phyloP scores from a whole-genome alignment of 2,797 vertebrate genomes.

The Phyllotis vaccarum region DNA sequence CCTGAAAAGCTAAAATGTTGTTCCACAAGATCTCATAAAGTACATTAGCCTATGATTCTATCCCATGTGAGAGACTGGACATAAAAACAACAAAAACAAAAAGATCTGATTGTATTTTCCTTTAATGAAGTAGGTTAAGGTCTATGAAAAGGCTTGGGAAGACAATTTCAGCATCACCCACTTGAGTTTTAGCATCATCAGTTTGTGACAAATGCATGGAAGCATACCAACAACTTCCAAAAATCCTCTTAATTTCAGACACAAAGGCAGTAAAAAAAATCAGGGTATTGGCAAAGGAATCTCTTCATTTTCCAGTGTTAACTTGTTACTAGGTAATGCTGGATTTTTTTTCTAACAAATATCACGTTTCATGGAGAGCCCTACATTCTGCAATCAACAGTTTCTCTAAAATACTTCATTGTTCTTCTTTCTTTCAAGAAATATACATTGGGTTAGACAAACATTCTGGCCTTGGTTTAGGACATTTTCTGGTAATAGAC shows the following conservation, averaged over 20 bases:
- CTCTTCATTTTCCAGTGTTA: neutral
- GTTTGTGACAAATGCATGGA: neutral
- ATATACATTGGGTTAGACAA: neutral
- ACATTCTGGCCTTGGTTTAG: neutral
- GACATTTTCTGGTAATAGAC: neutral
- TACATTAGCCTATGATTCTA: conserved; percentile 72
- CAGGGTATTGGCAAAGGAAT: neutral
- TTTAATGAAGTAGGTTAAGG: neutral
- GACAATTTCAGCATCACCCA: neutral
- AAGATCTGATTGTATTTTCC: neutral
- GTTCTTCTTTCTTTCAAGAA: neutral
- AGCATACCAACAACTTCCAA: conserved; percentile 1
- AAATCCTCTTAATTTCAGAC: neutral
- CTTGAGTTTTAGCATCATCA: neutral
- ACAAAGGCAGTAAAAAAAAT: neutral
- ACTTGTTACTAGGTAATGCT: neutral
- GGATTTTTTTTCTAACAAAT: neutral
- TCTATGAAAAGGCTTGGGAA: neutral
- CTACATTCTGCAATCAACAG: neutral
- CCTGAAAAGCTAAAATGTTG: conserved; percentile 75
- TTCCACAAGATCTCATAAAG: conserved; percentile 78
- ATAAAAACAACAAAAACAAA: conserved; percentile 13
- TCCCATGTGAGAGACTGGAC: conserved; percentile 64
- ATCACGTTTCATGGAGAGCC: neutral
- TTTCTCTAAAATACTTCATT: conserved; percentile 2